These are phyloP conservation scores for Fissipunctia ypsillon DNA, from an alignment of 2,888 invertebrate species.

Conservation along the genomic window DNA sequence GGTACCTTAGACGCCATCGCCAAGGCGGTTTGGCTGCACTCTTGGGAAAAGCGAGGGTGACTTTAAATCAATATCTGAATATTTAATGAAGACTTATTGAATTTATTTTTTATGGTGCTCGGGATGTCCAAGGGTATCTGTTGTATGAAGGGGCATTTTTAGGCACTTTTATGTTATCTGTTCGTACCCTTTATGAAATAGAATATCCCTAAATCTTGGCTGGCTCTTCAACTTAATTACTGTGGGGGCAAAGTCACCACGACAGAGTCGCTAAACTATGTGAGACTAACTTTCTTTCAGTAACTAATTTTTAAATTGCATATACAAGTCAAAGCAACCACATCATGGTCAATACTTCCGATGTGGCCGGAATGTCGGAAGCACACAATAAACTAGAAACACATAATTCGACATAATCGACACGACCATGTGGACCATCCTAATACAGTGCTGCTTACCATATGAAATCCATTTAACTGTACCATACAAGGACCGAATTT, in stretches of 20 bases:
- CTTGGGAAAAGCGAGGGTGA: neutral
- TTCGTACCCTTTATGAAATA: slow-evolving; percentile 35
- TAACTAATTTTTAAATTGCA: neutral
- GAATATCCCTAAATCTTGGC: slow-evolving; percentile 28
- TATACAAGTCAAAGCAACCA: neutral
- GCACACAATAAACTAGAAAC: slow-evolving; percentile 24
- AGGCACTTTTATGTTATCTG: slow-evolving; percentile 47
- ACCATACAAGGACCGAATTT: slow-evolving; percentile 11
- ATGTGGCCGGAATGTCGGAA: slow-evolving; percentile 26
- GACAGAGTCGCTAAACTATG: too few relatives aligned
- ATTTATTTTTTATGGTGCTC: neutral
- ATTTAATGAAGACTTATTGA: neutral
- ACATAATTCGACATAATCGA: slow-evolving; percentile 34
- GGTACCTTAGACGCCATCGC: neutral
- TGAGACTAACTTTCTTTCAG: too few relatives aligned
- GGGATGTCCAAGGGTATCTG: neutral
- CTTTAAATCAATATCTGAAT: neutral
- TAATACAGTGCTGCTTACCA: slow-evolving; percentile 35
- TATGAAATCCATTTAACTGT: slow-evolving; percentile 27
- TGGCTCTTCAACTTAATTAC: neutral
- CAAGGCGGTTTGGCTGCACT: neutral
- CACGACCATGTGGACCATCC: slow-evolving; percentile 14
- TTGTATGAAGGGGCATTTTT: neutral
- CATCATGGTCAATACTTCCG: slow-evolving; percentile 16
- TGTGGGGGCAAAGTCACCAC: neutral